phyloP scores from a whole-genome alignment of 2,797 vertebrate species.

The Arvicola amphibius region DNA sequence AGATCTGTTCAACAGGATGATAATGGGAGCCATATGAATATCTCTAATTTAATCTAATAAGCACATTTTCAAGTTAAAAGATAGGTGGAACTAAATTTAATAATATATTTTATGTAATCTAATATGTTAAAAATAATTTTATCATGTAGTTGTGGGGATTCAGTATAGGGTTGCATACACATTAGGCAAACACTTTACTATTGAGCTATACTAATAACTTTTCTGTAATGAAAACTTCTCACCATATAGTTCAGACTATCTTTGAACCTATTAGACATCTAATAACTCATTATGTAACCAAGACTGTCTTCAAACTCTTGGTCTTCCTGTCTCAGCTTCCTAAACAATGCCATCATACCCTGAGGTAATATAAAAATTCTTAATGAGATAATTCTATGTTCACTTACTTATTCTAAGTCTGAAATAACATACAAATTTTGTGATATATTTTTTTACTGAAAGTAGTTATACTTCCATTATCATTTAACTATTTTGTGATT shows the following conservation, averaged over 20 bases:
- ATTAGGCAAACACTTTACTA: neutral
- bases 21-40: conserved; percentile 2
- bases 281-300: neutral
- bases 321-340: neutral
- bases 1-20: conserved; percentile 33
- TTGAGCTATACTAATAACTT: neutral
- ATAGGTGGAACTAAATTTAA: neutral
- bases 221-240: neutral
- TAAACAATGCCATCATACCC: neutral
- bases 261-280: neutral
- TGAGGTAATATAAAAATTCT: neutral
- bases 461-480: neutral
- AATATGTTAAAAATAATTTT: conserved; percentile 40
- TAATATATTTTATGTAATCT: conserved; percentile 41
- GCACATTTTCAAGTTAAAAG: conserved; percentile 34
- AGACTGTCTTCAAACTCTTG: neutral
- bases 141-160: neutral
- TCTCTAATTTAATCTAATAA: conserved; percentile 29
- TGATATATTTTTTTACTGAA: neutral
- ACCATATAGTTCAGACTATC: neutral
- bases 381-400: conserved; percentile 49
- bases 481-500: neutral
- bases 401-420: conserved; percentile 21
- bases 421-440: conserved; percentile 30
- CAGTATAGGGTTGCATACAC: neutral